Percentiles rank a stretch among this genome's conserved stretches.
Conservation (phyloP, 1,140 invertebrate species). For the Drosophila triauraria region DNA sequence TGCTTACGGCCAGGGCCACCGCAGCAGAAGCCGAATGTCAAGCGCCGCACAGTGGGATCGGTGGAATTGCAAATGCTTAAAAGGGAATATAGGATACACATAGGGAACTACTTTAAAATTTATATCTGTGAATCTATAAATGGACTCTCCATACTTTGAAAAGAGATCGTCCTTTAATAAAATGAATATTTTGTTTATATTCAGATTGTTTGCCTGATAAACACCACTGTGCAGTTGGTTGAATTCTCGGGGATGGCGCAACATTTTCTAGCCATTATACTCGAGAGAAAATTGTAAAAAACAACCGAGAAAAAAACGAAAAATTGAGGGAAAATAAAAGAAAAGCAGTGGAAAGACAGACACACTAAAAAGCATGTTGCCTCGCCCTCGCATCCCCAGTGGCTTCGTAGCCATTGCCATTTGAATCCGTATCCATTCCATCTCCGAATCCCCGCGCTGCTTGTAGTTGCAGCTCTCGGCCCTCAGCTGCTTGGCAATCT, state of each 20-base stretch:
- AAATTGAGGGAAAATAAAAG: conserved; percentile 71
- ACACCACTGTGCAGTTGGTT: conserved; percentile 53
- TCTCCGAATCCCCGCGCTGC: conserved; percentile 25
- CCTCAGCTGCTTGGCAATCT: conserved; percentile 69
- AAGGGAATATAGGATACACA: too few species aligned
- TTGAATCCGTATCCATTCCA: conserved; percentile 44
- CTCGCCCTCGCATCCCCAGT: conserved; percentile 13
- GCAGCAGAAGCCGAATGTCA: conserved; percentile 32
- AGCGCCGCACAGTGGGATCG: conserved; percentile 52
- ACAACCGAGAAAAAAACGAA: conserved; percentile 38
- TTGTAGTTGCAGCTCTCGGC: conserved; percentile 56
- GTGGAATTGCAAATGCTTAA: neutral
- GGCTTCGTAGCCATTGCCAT: conserved; percentile 33
- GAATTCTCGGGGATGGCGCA: conserved; percentile 41
- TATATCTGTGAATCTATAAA: too few species aligned
- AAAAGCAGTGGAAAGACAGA: conserved; percentile 34
- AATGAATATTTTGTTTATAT: too few species aligned
- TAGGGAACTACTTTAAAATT: too few species aligned
- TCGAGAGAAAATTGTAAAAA: conserved; percentile 74
- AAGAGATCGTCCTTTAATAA: too few species aligned
- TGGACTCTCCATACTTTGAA: neutral
- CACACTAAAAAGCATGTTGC: conserved; percentile 55
- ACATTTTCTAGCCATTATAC: conserved; percentile 75
- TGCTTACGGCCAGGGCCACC: conserved; percentile 16
- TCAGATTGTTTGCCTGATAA: too few species aligned